Percentiles rank a stretch among this genome's conserved stretches.
These are phyloP conservation scores for Rissa tridactyla DNA, from an alignment of 2,113 vertebrate genomes.

Conservation along the genomic window DNA sequence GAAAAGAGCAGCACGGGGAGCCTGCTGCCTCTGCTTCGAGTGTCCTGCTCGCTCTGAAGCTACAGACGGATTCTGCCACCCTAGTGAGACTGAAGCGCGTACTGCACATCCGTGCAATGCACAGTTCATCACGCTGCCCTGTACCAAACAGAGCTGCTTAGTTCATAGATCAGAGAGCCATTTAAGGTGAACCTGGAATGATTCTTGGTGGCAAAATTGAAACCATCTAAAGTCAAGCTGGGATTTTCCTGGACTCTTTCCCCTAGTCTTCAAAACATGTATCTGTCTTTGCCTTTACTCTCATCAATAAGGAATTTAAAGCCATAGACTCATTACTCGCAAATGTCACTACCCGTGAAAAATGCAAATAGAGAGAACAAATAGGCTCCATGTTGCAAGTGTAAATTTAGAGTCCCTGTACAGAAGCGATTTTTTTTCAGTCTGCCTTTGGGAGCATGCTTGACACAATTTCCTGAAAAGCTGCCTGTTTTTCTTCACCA, in stretches of 20 bases:
- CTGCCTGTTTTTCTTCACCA: neutral
- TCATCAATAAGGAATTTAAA: conserved; percentile 66
- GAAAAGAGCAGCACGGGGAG: neutral
- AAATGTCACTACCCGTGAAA: neutral
- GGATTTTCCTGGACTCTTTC: conserved; percentile 54
- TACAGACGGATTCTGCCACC: neutral
- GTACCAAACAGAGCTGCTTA: neutral
- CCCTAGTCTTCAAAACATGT: conserved; percentile 23
- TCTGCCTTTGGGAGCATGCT: neutral
- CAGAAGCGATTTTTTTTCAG: neutral
- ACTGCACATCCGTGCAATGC: neutral
- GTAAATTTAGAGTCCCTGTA: neutral
- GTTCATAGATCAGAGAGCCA: neutral
- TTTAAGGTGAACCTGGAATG: conserved; percentile 45
- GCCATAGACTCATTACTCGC: neutral
- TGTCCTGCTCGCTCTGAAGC: neutral
- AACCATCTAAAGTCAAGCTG: conserved; percentile 53
- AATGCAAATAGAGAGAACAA: neutral
- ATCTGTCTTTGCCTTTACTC: conserved; percentile 28
- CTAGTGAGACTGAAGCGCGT: neutral
- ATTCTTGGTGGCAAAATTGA: conserved; percentile 35
- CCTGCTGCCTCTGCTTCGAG: neutral
- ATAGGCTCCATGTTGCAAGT: neutral
- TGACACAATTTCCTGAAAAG: neutral
- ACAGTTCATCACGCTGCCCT: neutral